Base-by-base conservation (phyloP, 64 coral and sea anemone species). In the Actinia tenebrosa region DNA sequence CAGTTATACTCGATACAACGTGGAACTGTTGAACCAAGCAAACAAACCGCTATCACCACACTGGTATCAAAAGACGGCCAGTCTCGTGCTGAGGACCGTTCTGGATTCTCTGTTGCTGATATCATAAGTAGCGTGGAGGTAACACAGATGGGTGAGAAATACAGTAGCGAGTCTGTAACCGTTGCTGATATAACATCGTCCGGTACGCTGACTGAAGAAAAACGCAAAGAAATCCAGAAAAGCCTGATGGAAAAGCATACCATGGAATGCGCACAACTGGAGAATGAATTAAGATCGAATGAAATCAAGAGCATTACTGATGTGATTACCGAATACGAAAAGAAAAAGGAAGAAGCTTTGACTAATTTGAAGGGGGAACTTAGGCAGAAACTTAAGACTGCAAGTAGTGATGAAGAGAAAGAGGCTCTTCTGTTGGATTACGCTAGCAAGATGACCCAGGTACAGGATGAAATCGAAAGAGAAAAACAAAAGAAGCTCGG, bases 181-280 rank as follows among this genome's bases (percentile, higher is more conserved):
- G 89, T 99, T 42, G 82, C 97, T 44, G 97, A 95, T 19, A 88
- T 99, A 16, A 87, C 86, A 47, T 77, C 93, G 58, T 84, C 90
- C 60, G 97, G 97, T 16, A 86, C 83, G 10, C 77, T 95, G 83
- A 95, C 88, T 25, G 86, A 99, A 80, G 97, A 95, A 75, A 93
- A 92, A 46, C 85, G 97, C 16, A 92, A 92, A 78, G 90, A 95
- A 77, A 99, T 99, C 37, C 80, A 87, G 20, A 99, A 91, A 66
- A 95, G 89, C 45, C 45, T 99, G 80, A 80, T 95, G 79, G 97
- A 99, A 56, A 99, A 99, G 82, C 97, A 99, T 88, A 99, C 97
- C 42, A 45, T 99, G 44, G 97, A 99, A 71, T 95, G 97, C 37
- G 93, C 91, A 18, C 90, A 99, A 81, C 77, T 95, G 14, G 97